Evolutionary conservation across 2,113 vertebrate genomes (phyloP).

Genomic region (Pseudorectes ferrugineus): DNA sequence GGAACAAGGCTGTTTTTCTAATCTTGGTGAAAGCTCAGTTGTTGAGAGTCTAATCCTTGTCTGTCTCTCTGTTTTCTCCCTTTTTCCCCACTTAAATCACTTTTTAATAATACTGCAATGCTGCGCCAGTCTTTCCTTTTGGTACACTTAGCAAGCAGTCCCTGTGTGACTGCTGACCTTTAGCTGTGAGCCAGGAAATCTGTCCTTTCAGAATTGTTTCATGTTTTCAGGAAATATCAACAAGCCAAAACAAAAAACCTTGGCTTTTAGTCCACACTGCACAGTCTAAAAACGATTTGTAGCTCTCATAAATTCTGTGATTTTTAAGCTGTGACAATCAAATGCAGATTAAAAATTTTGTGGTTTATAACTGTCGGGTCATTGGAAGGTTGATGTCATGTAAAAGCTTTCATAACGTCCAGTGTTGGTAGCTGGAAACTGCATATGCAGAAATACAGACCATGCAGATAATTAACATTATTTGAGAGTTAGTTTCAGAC

Average conservation of each 20-base stretch:
- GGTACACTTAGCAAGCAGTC: background rate
- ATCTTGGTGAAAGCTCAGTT: slow-evolving; percentile 1
- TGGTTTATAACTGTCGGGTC: background rate
- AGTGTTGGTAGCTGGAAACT: background rate
- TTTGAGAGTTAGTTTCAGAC: background rate
- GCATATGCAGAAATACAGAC: background rate
- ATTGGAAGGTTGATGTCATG: background rate
- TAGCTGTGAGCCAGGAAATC: slow-evolving; percentile 36
- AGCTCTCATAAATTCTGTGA: background rate
- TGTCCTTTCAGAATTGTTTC: slow-evolving; percentile 34
- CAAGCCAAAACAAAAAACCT: background rate
- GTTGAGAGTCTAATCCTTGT: background rate
- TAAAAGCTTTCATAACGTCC: background rate
- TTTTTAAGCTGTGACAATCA: background rate
- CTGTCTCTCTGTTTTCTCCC: background rate
- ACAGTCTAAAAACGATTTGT: background rate
- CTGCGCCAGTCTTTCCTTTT: background rate
- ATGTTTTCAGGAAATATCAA: slow-evolving; percentile 45
- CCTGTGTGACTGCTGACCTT: slow-evolving; percentile 44
- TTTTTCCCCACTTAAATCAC: background rate
- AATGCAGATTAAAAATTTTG: background rate
- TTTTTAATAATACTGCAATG: background rate
- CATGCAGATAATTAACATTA: background rate
- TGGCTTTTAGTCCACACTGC: background rate
- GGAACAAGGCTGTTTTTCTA: slow-evolving; percentile 3